Conservation (phyloP, 2,113 vertebrate genomes). For the Nibea coibor region DNA sequence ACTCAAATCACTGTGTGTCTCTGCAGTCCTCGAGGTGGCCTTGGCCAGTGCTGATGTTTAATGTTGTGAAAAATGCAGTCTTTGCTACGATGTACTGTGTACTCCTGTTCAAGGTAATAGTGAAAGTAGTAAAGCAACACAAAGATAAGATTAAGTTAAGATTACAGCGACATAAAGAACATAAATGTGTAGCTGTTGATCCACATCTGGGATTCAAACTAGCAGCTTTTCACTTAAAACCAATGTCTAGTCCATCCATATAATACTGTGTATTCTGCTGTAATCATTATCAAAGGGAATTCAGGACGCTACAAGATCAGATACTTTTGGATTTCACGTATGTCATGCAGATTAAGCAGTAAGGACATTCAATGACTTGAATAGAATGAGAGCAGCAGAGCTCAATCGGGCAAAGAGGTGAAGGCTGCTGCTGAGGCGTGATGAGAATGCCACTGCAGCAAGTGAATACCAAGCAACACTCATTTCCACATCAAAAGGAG, state of each 20-base stretch:
- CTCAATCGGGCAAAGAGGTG: slow-evolving; percentile 23
- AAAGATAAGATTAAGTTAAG: neutral
- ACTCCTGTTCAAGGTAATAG: neutral
- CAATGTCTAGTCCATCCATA: neutral
- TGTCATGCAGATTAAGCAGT: neutral
- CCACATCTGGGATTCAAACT: neutral
- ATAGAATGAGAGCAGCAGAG: neutral
- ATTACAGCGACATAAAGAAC: too few relatives aligned
- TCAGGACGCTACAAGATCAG: neutral
- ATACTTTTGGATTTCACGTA: slow-evolving; percentile 18
- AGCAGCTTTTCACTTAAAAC: neutral
- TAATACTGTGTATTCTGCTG: neutral
- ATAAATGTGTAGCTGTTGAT: neutral
- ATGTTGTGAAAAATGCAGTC: neutral
- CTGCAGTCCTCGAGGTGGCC: neutral
- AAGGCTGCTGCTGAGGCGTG: slow-evolving; percentile 18
- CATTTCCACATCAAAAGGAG: slow-evolving; percentile 51
- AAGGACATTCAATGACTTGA: neutral
- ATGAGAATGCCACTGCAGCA: slow-evolving; percentile 35
- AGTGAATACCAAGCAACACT: slow-evolving; percentile 32
- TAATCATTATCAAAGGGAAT: neutral
- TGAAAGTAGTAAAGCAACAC: neutral
- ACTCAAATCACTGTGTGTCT: neutral
- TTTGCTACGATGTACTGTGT: neutral
- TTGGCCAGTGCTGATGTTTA: neutral